phyloP scores from a whole-genome alignment of 2,113 vertebrate genomes.

The Anser cygnoides region DNA sequence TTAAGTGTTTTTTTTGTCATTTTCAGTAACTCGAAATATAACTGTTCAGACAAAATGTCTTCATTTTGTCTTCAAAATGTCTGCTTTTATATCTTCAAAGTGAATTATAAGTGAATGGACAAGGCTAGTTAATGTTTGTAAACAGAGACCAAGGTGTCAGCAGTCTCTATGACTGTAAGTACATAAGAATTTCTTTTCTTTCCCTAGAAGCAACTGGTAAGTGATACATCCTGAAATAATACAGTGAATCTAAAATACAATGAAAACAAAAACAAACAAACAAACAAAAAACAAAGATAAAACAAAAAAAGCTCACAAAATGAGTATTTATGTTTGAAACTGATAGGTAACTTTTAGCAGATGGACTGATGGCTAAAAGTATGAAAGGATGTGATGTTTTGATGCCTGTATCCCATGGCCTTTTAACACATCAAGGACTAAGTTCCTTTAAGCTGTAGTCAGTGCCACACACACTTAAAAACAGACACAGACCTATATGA shows the following conservation, averaged over 20 bases:
- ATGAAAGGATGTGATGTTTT: neutral
- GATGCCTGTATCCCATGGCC: neutral
- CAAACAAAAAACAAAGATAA: neutral
- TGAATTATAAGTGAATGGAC: neutral
- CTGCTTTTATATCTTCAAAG: neutral
- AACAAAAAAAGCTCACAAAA: no score
- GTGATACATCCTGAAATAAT: neutral
- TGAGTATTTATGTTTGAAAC: no score
- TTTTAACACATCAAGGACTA: neutral
- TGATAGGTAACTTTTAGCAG: no score
- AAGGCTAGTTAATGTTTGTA: neutral
- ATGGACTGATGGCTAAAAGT: neutral
- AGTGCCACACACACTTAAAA: neutral
- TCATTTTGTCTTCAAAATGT: no score
- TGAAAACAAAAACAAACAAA: neutral
- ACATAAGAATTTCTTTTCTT: neutral
- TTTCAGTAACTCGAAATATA: neutral
- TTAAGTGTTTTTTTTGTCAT: neutral
- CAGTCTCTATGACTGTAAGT: neutral
- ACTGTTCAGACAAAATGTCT: neutral
- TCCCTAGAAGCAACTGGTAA: neutral
- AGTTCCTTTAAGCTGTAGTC: neutral
- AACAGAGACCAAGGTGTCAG: neutral
- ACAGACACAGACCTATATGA: neutral
- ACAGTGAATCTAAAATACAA: neutral